Percentiles rank a stretch among this genome's conserved stretches.
These are phyloP conservation scores for Dichetophora obliterata DNA, from an alignment of 2,888 invertebrate species.

Conservation along the genomic window DNA sequence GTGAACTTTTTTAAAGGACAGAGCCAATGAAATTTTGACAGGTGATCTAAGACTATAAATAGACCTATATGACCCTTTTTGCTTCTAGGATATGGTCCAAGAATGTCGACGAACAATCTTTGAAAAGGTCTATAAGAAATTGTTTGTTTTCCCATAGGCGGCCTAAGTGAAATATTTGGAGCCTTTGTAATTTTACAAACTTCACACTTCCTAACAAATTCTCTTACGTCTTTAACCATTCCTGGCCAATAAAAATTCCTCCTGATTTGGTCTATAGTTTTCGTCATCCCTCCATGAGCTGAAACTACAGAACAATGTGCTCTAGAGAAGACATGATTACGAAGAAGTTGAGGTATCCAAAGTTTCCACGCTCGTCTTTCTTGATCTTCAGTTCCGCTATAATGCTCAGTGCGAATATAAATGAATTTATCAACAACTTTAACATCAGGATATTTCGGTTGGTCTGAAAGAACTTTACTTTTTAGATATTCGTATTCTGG, in stretches of 20 bases:
- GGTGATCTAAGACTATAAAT: no score
- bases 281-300: conserved; percentile 7
- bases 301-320: not conserved
- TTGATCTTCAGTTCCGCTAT: not conserved
- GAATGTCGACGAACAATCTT: no score
- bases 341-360: not conserved
- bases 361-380: not conserved
- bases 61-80: no score
- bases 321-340: not conserved
- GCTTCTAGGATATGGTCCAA: no score
- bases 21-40: no score
- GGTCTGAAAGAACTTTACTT: not conserved
- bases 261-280: not conserved
- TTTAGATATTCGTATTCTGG: not conserved
- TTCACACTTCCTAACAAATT: not conserved
- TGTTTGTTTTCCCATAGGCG: not conserved
- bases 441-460: not conserved
- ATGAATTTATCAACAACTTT: not conserved
- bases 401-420: not conserved
- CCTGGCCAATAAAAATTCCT: conserved; percentile 25
- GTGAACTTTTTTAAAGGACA: no score
- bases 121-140: no score
- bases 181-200: not conserved
- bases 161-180: not conserved
- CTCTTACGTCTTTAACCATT: conserved; percentile 6